Conservation (phyloP, 2,797 vertebrate genomes). For the Oreonectes daqikongensis region DNA sequence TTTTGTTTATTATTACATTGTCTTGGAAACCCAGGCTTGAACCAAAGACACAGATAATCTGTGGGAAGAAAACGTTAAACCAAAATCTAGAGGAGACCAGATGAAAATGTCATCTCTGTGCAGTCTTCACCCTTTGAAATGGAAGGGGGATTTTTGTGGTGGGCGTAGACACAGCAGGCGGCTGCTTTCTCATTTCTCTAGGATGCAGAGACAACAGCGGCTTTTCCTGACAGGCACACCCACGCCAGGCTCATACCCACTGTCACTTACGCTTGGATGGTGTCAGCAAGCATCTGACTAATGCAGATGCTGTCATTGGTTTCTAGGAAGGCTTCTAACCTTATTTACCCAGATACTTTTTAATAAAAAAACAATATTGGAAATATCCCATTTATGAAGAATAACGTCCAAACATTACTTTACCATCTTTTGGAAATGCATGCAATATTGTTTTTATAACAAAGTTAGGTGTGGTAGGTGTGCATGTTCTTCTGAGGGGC, state of each 20-base stretch:
- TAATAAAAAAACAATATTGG: background rate
- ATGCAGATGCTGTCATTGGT: conserved; percentile 50
- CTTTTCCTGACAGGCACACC: conserved; percentile 66
- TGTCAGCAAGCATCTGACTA: conserved; percentile 52
- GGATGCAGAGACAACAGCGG: conserved; percentile 62
- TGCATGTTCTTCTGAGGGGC: background rate
- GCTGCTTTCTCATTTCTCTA: conserved; percentile 64
- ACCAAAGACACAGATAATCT: conserved; percentile 30
- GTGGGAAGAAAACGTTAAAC: conserved; percentile 52
- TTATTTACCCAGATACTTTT: background rate
- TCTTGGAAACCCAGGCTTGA: conserved; percentile 12
- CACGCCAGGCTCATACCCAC: conserved; percentile 61
- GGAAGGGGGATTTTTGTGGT: conserved; percentile 65
- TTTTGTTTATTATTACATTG: too few relatives aligned
- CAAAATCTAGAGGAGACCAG: conserved; percentile 54
- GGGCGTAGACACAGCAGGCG: conserved; percentile 64
- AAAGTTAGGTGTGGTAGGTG: background rate
- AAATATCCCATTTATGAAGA: background rate
- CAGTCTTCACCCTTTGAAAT: conserved; percentile 60
- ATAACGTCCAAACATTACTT: background rate
- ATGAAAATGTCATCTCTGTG: conserved; percentile 62
- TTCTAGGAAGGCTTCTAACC: conserved; percentile 47
- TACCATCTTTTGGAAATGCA: background rate
- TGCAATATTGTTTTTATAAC: background rate
- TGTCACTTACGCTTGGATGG: conserved; percentile 53